Base-by-base conservation (phyloP, 2,113 vertebrate genomes). In the Pachypanchax playfairii region DNA sequence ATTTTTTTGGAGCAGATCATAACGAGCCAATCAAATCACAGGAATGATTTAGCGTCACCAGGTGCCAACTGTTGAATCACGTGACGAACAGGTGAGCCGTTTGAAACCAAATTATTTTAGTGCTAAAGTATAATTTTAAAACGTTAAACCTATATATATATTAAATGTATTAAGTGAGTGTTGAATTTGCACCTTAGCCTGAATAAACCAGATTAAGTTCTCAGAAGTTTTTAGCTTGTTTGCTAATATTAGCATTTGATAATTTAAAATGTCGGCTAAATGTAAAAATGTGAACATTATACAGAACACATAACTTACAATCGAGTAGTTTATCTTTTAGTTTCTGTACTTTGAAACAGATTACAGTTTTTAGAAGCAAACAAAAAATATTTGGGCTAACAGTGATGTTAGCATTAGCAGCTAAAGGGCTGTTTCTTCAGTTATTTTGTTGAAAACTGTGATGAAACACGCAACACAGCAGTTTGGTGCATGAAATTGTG, bases 1-100 rank as follows among this genome's bases (percentile, higher is more conserved):
- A 3, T 22, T 44, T 18, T 22, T 6, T 51, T 18, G 50, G 15
- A 5, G 17, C 21, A 4, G 18, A 13, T 36, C 36, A 9, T 12
- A 33, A 44, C 56, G 29, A 79, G 48, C 75, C 76, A 84, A 75
- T 82, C 58, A 76, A 21, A 65, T 52, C 3, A 5, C 20, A 49
- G n/a, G 1, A 36, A 17, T 55, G 1, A 48, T 18, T 6, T 1
- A 2, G 4, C 54, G n/a, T 78, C 67, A 75, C 21, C 43, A 47
- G 17, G 4, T 29, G 18, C 14, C 5, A 44, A 42, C 54, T 56
- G 46, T 14, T 0, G 22, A 57, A 28, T 1, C 3, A 22, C 50
- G 42, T 22, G 13, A 6, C 2, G 12, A 38, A 51, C 52, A 1
- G 73, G 73, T 75, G 63, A 11, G 51, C n/a, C n/a, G n/a, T n/a